Percentiles rank a stretch among this genome's conserved stretches.
Conservation (phyloP, 2,797 vertebrate species). For the Channa striata region DNA sequence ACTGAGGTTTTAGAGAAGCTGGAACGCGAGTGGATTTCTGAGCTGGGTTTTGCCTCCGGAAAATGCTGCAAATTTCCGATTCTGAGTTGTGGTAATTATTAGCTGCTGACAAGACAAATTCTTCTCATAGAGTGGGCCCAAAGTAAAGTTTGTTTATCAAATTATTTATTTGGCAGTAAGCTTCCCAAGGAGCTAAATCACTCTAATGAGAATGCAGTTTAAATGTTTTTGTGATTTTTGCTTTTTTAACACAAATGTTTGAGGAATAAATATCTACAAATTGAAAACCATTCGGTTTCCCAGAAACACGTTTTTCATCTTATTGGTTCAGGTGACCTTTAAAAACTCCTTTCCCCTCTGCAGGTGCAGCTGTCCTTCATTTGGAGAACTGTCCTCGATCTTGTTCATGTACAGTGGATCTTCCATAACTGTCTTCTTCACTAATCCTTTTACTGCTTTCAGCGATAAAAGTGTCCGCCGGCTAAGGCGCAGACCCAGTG, state of each 20-base stretch:
- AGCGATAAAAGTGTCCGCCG: not conserved
- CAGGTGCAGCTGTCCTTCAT: not conserved
- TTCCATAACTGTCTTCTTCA: constrained; percentile 11
- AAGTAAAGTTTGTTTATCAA: too few relatives aligned
- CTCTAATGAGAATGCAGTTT: too few relatives aligned
- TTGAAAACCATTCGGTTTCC: too few relatives aligned
- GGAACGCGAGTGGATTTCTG: not conserved
- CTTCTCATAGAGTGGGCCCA: too few relatives aligned
- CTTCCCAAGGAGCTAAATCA: too few relatives aligned
- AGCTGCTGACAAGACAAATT: too few relatives aligned
- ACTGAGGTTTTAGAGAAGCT: constrained; percentile 18
- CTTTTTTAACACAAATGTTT: too few relatives aligned
- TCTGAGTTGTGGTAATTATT: too few relatives aligned
- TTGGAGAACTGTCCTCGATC: not conserved
- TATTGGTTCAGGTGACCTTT: not conserved
- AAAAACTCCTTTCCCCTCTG: not conserved
- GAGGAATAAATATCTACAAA: too few relatives aligned
- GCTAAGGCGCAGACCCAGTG: not conserved
- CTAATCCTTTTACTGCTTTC: constrained; percentile 5
- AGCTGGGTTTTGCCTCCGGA: not conserved
- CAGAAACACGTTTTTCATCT: too few relatives aligned
- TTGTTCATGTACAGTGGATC: not conserved
- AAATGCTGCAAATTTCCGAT: not conserved
- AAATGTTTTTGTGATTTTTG: too few relatives aligned
- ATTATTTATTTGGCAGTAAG: too few relatives aligned